phyloP scores from a whole-genome alignment of 1,140 invertebrate species.

The Papilio aristodemus region DNA sequence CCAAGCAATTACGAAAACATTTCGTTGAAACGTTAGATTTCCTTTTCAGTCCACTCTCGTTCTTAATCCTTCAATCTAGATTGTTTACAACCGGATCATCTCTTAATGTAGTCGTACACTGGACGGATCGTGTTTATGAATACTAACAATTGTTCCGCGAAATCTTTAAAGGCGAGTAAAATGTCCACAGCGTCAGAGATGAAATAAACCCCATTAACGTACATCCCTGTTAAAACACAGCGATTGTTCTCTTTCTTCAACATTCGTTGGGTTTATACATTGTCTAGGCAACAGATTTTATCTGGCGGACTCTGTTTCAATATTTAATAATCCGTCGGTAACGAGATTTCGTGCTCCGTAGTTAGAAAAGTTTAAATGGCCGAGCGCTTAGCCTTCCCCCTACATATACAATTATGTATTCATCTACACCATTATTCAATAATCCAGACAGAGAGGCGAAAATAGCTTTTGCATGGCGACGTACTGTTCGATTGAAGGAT shows the following conservation, averaged over 20 bases:
- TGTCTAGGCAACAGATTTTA: constrained; percentile 71
- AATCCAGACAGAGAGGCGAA: constrained; percentile 28
- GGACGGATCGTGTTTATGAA: constrained; percentile 68
- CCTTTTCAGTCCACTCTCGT: constrained; percentile 55
- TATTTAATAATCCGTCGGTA: constrained; percentile 78
- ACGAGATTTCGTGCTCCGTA: constrained; percentile 61
- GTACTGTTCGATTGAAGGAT: not conserved
- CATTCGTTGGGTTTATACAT: constrained; percentile 54
- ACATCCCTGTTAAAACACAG: constrained; percentile 55
- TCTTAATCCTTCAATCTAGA: constrained; percentile 64
- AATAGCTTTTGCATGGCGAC: constrained; percentile 25
- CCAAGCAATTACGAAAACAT: constrained; percentile 30
- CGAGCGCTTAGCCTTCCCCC: constrained; percentile 47
- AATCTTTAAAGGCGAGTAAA: constrained; percentile 39
- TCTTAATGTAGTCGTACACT: constrained; percentile 54
- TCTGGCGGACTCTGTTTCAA: constrained; percentile 72
- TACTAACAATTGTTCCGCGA: constrained; percentile 53
- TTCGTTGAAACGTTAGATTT: constrained; percentile 48
- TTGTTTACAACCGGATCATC: constrained; percentile 61
- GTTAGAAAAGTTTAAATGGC: constrained; percentile 78
- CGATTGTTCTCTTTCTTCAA: constrained; percentile 64
- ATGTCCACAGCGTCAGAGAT: constrained; percentile 22
- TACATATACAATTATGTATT: constrained; percentile 30
- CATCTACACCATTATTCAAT: constrained; percentile 29
- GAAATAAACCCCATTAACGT: constrained; percentile 32